Conservation (phyloP, 2,113 vertebrate species). For the Falco punctatus region DNA sequence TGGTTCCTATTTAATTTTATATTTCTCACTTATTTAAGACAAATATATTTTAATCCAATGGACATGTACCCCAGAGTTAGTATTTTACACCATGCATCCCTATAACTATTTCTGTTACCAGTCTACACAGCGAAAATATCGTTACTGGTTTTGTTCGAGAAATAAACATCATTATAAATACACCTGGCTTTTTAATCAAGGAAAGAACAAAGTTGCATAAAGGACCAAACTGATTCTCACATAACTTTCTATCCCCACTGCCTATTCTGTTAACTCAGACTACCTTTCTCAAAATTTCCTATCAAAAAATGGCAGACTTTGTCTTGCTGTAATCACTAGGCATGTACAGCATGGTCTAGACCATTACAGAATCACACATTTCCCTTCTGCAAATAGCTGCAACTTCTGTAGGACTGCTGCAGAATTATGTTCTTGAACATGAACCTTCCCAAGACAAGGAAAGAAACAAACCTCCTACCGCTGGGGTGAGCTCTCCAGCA, state of each 20-base stretch:
- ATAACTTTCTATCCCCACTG: background rate
- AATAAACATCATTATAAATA: background rate
- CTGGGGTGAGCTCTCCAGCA: background rate
- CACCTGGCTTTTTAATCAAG: background rate
- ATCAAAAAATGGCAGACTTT: background rate
- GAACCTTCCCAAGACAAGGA: background rate
- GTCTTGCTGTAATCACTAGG: background rate
- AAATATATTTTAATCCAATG: background rate
- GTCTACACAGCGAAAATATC: background rate
- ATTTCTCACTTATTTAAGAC: background rate
- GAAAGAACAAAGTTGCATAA: background rate
- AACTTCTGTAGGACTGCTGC: background rate
- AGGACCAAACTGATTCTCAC: background rate
- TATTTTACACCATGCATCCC: background rate
- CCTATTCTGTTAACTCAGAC: background rate
- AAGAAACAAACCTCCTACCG: background rate
- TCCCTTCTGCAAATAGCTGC: background rate
- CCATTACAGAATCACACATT: background rate
- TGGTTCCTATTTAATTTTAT: conserved; percentile 1
- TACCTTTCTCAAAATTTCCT: background rate
- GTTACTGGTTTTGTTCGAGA: background rate
- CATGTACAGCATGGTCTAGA: background rate
- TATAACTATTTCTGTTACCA: background rate
- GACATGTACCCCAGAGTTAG: background rate
- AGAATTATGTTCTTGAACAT: background rate